Evolutionary conservation across 1,140 invertebrate species (phyloP).

Genomic region (Bilobella aurantiaca): DNA sequence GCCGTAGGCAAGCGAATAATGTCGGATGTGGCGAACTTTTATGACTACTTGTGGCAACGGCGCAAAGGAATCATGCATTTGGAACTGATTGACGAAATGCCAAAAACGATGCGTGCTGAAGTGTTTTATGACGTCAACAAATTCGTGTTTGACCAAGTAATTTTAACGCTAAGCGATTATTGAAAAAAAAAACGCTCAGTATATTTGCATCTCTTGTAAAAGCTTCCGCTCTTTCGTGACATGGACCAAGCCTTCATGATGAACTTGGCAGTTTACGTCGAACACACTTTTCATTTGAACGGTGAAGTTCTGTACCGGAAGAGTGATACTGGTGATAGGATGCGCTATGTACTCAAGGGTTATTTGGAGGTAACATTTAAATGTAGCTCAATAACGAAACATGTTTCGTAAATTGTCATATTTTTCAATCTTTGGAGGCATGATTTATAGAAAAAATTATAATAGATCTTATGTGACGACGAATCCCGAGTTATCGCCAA

Average conservation of each 20-base stretch:
- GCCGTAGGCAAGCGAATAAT: neutral
- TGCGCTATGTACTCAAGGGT: slow-evolving; percentile 31
- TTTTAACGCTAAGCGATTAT: too few species aligned
- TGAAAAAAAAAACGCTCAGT: too few species aligned
- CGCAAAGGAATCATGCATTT: slow-evolving; percentile 27
- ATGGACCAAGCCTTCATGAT: slow-evolving; percentile 29
- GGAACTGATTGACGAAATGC: slow-evolving; percentile 26
- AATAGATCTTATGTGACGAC: slow-evolving; percentile 23
- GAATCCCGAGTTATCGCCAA: slow-evolving; percentile 18
- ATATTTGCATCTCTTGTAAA: too few species aligned
- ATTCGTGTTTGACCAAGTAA: slow-evolving; percentile 30
- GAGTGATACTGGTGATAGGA: slow-evolving; percentile 19
- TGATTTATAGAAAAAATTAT: neutral
- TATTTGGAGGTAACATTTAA: slow-evolving; percentile 21
- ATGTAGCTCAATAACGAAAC: too few species aligned
- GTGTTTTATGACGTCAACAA: slow-evolving; percentile 32
- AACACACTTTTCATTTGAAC: slow-evolving; percentile 24
- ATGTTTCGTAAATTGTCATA: too few species aligned
- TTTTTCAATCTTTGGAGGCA: too few species aligned
- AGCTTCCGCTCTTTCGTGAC: slow-evolving; percentile 7
- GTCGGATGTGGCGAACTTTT: slow-evolving; percentile 21
- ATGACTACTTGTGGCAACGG: slow-evolving; percentile 27
- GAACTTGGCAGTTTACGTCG: slow-evolving; percentile 23
- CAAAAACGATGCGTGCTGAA: slow-evolving; percentile 23
- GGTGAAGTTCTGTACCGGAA: slow-evolving; percentile 25